Percentiles rank a stretch among this genome's conserved stretches.
These are phyloP conservation scores for Linyphia triangularis DNA, from an alignment of 2,888 invertebrate genomes.

Conservation along the genomic window DNA sequence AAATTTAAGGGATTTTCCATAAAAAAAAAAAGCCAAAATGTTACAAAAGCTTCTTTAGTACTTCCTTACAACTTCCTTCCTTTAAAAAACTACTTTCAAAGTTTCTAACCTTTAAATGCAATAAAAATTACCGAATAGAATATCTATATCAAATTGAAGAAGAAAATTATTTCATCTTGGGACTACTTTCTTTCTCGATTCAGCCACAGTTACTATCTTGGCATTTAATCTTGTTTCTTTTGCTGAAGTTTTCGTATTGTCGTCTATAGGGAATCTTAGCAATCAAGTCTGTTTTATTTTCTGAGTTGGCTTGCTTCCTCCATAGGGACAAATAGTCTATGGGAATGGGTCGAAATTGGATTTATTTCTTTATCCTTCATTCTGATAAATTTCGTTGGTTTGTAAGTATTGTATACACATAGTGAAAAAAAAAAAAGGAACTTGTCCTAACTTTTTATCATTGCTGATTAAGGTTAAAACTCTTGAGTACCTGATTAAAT, in stretches of 20 bases:
- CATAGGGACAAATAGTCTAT: neutral
- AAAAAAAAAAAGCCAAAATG: no score
- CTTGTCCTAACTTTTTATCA: neutral
- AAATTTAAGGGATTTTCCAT: no score
- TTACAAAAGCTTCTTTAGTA: no score
- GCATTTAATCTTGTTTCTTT: neutral
- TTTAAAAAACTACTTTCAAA: no score
- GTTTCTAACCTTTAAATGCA: no score
- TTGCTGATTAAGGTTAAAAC: neutral
- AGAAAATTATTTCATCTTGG: neutral
- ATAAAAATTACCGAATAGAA: no score
- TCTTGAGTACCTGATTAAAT: neutral
- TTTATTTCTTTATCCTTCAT: neutral
- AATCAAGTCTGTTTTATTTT: slow-evolving; percentile 18
- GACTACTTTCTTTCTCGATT: neutral
- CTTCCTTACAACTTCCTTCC: no score
- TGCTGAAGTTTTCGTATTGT: neutral
- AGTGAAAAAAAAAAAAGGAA: neutral
- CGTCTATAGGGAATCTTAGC: neutral
- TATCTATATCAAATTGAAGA: neutral
- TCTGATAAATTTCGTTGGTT: neutral
- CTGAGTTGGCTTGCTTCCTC: neutral
- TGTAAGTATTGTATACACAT: neutral
- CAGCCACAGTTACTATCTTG: neutral
- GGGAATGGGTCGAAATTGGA: neutral